Conservation (phyloP, 2,797 vertebrate genomes). For the Morelia viridis region DNA sequence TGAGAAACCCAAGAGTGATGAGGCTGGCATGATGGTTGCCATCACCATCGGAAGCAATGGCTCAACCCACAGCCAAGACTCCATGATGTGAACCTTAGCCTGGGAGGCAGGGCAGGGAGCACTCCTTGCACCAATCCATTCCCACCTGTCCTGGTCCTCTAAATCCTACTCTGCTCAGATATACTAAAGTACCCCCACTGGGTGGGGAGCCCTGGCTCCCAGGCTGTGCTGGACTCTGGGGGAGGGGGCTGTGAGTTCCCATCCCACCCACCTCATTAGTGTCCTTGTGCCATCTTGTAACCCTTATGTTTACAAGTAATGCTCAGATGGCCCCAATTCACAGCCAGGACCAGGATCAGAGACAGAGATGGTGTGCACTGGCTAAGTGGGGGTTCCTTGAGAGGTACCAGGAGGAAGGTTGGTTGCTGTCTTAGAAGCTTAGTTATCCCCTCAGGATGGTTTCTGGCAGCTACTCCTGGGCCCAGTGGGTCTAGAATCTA, state of each 20-base stretch:
- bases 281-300: slow-evolving; percentile 58
- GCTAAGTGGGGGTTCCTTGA: slow-evolving; percentile 6
- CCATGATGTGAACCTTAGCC: slow-evolving; percentile 84
- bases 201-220: slow-evolving; percentile 66
- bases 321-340: slow-evolving; percentile 24
- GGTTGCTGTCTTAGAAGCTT: neutral
- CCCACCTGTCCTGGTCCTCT: slow-evolving; percentile 53
- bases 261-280: slow-evolving; percentile 48
- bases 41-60: slow-evolving; percentile 90
- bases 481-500: slow-evolving; percentile 15
- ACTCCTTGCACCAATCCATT: slow-evolving; percentile 16
- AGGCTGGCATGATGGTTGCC: slow-evolving; percentile 73
- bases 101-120: slow-evolving; percentile 33
- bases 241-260: slow-evolving; percentile 43
- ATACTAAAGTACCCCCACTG: slow-evolving; percentile 55
- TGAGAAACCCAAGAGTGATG: slow-evolving; percentile 85
- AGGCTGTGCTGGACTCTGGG: slow-evolving; percentile 45
- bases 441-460: neutral
- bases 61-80: slow-evolving; percentile 90
- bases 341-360: slow-evolving; percentile 28
- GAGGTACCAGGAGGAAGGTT: neutral
- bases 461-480: slow-evolving; percentile 30
- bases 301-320: slow-evolving; percentile 66
- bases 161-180: slow-evolving; percentile 58
- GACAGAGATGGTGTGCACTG: slow-evolving; percentile 16